These are phyloP conservation scores for Minunthozetes semirufus DNA, from an alignment of 2,888 invertebrate species.

Conservation along the genomic window DNA sequence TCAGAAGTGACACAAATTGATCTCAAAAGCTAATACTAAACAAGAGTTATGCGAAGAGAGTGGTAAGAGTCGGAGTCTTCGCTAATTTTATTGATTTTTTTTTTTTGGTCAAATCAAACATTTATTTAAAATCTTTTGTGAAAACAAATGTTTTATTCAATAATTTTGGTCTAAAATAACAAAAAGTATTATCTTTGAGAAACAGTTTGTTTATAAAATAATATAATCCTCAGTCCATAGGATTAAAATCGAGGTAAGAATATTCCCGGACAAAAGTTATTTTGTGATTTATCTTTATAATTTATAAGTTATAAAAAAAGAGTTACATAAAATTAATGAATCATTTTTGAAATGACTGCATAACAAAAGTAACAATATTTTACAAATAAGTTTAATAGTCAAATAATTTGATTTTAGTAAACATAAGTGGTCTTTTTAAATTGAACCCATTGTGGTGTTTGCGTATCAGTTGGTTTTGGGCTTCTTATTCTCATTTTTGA, in stretches of 20 bases:
- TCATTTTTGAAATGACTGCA: too few species aligned
- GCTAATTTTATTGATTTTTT: background rate
- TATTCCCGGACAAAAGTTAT: too few species aligned
- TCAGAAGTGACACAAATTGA: background rate
- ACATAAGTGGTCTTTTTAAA: constrained; percentile 2
- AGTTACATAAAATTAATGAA: too few species aligned
- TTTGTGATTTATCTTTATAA: too few species aligned
- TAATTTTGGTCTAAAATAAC: background rate
- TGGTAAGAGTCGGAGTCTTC: background rate
- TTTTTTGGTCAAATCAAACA: background rate
- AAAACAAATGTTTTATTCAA: background rate
- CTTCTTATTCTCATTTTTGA: background rate
- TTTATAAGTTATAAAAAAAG: too few species aligned
- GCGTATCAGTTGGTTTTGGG: background rate
- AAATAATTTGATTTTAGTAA: too few species aligned
- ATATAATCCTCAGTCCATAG: background rate
- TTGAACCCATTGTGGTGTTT: background rate
- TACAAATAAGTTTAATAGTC: too few species aligned
- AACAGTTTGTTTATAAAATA: background rate
- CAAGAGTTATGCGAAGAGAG: background rate
- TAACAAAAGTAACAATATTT: too few species aligned
- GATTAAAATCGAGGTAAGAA: background rate
- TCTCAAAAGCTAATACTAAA: background rate
- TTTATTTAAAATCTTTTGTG: background rate
- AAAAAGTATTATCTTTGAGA: background rate